Base-by-base conservation (phyloP, 2,797 vertebrate genomes). In the Onychomys arenicola region DNA sequence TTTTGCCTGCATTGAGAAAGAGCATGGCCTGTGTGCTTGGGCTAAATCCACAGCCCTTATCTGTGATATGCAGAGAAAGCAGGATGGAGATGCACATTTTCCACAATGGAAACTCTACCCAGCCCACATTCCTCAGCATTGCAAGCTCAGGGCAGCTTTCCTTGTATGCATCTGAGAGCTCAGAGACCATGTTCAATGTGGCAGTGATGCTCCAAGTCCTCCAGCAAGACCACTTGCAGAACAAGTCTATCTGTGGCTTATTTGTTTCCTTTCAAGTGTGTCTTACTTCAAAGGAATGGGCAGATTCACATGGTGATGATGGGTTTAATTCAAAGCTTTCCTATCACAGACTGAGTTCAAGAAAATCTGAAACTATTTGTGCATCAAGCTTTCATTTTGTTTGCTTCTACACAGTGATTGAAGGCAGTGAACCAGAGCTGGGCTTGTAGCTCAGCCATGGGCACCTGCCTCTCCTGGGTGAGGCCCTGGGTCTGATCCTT, bases 1-100 rank as follows among this genome's bases (percentile, higher is more conserved):
- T 65, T 97, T 96, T 76, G 34, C 7, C 82, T 61, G 89, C 96
- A 69, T 80, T 71, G 96, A 97, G 37, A 59, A 61, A 90, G 75
- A 83, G 71, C 12, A 46, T 52, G n/a, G 25, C 52, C 0, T 80
- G 65, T 83, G 4, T 59, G 90, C 97, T 96, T 34, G 21, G 85
- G 88, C 69, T 57, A 5, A 0, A 32, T 9, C 25, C 49, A 46
- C 13, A 52, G 52, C 10, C 16, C 10, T 5, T 16, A 23, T 67
- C 11, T 43, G 34, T 11, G 32, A 69, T 0, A 4, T 65, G 76
- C 19, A 32, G 80, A 82, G 57, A 59, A 76, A 78, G 27, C 21
- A 17, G 32, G 5, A 40, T 4, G 34, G 27, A 55, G 3, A 5
- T 5, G 11, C 0, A 12, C 0, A 9, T 10, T 96, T 85, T 95